Base-by-base conservation (phyloP, 2,888 invertebrate genomes). In the Meiosimyza decipiens region DNA sequence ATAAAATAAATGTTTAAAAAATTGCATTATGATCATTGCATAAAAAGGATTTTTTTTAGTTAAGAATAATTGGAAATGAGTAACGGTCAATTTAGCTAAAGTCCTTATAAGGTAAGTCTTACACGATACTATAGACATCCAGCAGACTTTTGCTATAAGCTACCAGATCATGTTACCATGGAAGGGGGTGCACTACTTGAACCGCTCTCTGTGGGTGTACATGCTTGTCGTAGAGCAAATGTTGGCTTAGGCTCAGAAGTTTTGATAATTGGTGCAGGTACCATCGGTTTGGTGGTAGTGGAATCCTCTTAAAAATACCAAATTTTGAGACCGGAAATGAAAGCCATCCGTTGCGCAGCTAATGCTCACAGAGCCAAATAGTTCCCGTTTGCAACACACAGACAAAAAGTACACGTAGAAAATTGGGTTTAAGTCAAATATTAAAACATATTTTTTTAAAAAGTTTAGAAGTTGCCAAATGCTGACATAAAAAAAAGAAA, bases 101-200 rank as follows among this genome's bases (percentile, higher is more conserved):
- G 22, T 22, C 22, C 3, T 22, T 22, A 22, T 22, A 22, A 22
- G 22, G 22, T 22, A 22, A 3, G 2, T 85, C 90, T 99, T 40
- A 90, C 92, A 63, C 90, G 94, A 81, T 98, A 91, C 86, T 97
- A 96, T 87, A 92, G 92, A 57, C 98, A 98, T 83, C 93, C 95
- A 7, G 95, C 95, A 9, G 95, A 95, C 86, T 96, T 95, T 86
- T 96, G 96, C 82, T 93, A 89, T 88, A 95, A 95, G 85, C 87
- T 99, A 47, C 98, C 98, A 0, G 93, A 95, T 80, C 91, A 97
- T 87, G 93, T 99, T 60, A 90, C 91, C 0, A 91, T 96, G 88
- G 98, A 98, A 83, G 98, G 99, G 86, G 98, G 96, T 2, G 98
- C 98, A 0, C 84, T 99, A 0, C 87, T 98, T 78, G 98, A 99